Evolutionary conservation across 2,797 vertebrate species (phyloP), one percentile per base, ranked within the genome.

Genomic region (Acomys russatus): DNA sequence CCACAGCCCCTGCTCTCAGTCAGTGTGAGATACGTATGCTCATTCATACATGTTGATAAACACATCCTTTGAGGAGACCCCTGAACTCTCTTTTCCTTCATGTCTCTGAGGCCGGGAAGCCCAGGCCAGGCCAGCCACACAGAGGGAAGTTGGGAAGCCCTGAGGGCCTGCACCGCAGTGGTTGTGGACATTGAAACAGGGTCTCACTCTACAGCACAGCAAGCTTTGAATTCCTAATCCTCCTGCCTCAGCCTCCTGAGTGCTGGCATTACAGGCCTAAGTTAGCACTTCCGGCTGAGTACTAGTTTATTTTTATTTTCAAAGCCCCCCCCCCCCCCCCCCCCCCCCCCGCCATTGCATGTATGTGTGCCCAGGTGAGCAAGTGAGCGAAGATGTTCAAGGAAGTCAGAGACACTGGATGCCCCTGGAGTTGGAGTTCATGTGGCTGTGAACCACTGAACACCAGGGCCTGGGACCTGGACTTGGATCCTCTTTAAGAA

Each of bases 141-240:
- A 3, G 25, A 71, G 35, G 1, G 6, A 14, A 30, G 4, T 9
- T 9, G 6, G 3, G 2, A 66, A 10, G 14, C 0, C 12, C 14
- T 23, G 18, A 51, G 11, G 3, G 33, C 66, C 7, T 1, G 51
- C 1, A 3, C 12, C 9, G 2, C 4, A 3, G 44, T 76, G 23
- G 33, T 86, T 70, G 2, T 25, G 1, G 38, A 78, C 25, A 28
- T 1, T 35, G 23, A 73, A 14, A 30, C 6, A 17, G 1, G 11
- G 1, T 77, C 30, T 33, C 1, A 25, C 30, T 49, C 1, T 8
- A 59, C 28, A 64, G 59, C 11, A 9, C 30, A 25, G 59, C 20
- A 49, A 17, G 30, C 12, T 73, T 66, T 11, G 4, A 66, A 51
- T 63, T 64, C 59, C 64, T 64, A 61, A 89, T 89, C 87, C 35